Evolutionary conservation across 2,113 vertebrate genomes (phyloP).

Genomic region (Henicopernis longicauda): DNA sequence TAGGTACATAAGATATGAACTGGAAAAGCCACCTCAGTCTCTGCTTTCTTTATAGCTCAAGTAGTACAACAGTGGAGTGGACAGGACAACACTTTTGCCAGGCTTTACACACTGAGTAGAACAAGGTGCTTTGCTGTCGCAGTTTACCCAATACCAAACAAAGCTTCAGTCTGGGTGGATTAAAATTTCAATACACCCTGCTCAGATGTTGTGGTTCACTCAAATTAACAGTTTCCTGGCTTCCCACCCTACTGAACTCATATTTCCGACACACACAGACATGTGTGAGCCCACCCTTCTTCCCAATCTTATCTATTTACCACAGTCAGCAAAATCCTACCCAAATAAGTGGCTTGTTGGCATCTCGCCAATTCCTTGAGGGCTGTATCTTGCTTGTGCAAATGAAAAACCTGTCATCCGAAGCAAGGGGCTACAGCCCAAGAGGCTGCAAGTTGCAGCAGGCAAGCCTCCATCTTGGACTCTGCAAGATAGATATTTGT

Average conservation of each 20-base stretch:
- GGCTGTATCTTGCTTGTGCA: background rate
- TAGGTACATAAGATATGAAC: background rate
- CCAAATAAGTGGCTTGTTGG: background rate
- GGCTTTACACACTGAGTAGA: background rate
- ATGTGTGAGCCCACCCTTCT: background rate
- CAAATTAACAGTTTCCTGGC: background rate
- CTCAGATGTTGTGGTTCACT: background rate
- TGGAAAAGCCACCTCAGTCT: background rate
- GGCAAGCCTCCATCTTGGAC: background rate
- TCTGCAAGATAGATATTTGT: background rate
- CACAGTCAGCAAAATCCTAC: background rate
- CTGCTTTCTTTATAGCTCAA: background rate
- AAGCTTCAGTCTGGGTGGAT: background rate
- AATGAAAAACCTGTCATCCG: background rate
- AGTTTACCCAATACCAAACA: background rate
- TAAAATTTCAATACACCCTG: background rate
- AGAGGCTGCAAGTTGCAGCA: constrained; percentile 23
- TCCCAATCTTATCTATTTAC: background rate
- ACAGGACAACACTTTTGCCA: background rate
- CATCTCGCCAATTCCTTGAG: background rate
- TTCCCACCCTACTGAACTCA: background rate
- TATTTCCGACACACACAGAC: background rate
- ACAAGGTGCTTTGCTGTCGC: background rate
- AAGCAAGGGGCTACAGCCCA: background rate
- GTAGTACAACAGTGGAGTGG: background rate